phyloP scores from a whole-genome alignment of 1,140 invertebrate species.

The Panulirus ornatus region DNA sequence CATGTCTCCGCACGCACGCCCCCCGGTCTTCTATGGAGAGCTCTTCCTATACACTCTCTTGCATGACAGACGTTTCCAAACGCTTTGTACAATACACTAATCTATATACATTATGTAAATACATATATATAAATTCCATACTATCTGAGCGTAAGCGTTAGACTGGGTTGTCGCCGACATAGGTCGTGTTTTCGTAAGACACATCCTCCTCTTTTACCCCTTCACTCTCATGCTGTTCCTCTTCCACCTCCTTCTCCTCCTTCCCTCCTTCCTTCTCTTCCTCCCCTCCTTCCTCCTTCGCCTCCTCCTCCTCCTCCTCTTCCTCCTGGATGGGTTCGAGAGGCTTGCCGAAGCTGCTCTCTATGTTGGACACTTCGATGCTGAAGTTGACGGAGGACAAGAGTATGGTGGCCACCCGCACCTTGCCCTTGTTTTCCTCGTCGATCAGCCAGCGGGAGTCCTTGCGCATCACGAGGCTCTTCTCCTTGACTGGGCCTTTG shows the following conservation, averaged over 20 bases:
- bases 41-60: neutral
- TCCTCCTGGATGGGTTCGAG: slow-evolving; percentile 61
- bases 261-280: neutral
- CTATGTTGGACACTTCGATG: slow-evolving; percentile 72
- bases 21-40: neutral
- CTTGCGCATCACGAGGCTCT: slow-evolving; percentile 70
- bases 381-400: slow-evolving; percentile 73
- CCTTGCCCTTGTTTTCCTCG: slow-evolving; percentile 68
- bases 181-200: slow-evolving; percentile 41
- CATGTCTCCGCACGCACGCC: neutral
- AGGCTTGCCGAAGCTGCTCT: slow-evolving; percentile 53
- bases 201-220: neutral
- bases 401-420: slow-evolving; percentile 72
- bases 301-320: slow-evolving; percentile 34
- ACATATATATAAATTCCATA: neutral
- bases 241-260: slow-evolving; percentile 16
- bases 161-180: neutral
- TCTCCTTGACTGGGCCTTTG: slow-evolving; percentile 66
- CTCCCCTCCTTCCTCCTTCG: slow-evolving; percentile 35
- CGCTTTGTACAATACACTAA: neutral
- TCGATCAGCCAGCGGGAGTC: slow-evolving; percentile 74
- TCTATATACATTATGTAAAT: neutral
- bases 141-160: neutral
- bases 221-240: neutral
- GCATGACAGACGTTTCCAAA: neutral